Percentiles rank a stretch among this genome's conserved stretches.
Conservation (phyloP, 2,888 invertebrate genomes). For the Lepidocyrtoides sp. region DNA sequence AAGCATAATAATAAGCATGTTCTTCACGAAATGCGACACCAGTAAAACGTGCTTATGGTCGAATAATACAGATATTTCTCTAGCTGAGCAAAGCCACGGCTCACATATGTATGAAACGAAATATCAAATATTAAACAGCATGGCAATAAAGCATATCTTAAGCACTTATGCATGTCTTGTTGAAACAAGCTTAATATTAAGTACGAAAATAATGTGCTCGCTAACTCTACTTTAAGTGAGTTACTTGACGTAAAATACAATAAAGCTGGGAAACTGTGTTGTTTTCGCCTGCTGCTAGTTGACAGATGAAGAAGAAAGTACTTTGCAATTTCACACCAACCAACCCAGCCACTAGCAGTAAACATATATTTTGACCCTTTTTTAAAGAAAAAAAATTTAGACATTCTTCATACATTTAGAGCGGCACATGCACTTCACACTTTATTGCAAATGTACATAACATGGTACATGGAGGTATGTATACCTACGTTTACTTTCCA, state of each 20-base stretch:
- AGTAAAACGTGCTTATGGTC: constrained; percentile 27
- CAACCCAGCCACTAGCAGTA: neutral
- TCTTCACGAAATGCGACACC: constrained; percentile 5
- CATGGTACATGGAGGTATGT: neutral
- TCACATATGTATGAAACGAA: neutral
- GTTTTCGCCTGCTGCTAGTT: constrained; percentile 26
- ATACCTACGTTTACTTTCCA: neutral
- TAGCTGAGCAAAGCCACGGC: too few relatives aligned
- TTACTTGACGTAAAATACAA: constrained; percentile 56
- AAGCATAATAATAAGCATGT: neutral
- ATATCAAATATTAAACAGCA: neutral
- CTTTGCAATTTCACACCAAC: constrained; percentile 59
- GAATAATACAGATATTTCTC: constrained; percentile 1
- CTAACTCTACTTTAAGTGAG: constrained; percentile 22
- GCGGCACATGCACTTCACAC: neutral
- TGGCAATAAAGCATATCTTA: neutral
- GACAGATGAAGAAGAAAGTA: constrained; percentile 66
- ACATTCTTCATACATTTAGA: neutral
- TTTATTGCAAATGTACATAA: neutral
- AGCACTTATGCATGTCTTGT: neutral
- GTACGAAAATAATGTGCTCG: neutral
- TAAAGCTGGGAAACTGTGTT: constrained; percentile 13
- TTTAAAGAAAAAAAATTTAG: neutral
- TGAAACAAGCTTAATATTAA: neutral
- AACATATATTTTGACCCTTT: neutral